Base-by-base conservation (phyloP, 2,797 vertebrate genomes). In the Acridotheres tristis region DNA sequence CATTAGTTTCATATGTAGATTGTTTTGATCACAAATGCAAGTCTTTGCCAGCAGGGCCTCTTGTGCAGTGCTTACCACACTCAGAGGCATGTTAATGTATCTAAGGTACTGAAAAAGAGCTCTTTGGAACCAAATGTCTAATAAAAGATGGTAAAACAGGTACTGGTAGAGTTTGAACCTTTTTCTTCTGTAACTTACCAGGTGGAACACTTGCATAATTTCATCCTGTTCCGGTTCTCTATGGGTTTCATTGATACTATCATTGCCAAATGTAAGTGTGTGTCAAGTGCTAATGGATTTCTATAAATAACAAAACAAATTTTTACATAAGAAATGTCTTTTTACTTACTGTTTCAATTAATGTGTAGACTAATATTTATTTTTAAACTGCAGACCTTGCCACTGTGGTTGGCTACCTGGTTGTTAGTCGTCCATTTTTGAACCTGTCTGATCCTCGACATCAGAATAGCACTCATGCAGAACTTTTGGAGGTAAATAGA, bases 201-300 rank as follows among this genome's bases (percentile, higher is more conserved):
- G 99, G 99, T 99, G 93, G 99, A 99, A 67, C 99, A 99, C 78
- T 97, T 99, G 79, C 99, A 99, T 97, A 99, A 98, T 92, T 99
- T 99, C 96, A 99, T 99, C 97, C 98, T 99, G 94, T 99, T 99
- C 95, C 99, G 99, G n/a, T 99, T 99, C 97, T 99, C 99, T 43
- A 99, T 99, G 99, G 99, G 99, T 36, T 99, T 99, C 97, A 97
- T 99, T 94, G 99, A 99, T 97, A 99, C 97, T 89, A 98, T 99
- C 73, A 98, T 99, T 94, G 99, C 99, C 95, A 99, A 99, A 98
- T 99, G 99, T 99, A 98, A 99, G 99, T 96, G 23, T 72, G 67
- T 89, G 76, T 53, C 80, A 73, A 89, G 48, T 89, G 59, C 34
- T 91, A 16, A 58, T 55, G 10, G 5, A 54, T 16, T 73, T 48